Evolutionary conservation across 2,888 invertebrate species (phyloP), one percentile per base, ranked within the genome.

Genomic region (Melanchra persicariae): DNA sequence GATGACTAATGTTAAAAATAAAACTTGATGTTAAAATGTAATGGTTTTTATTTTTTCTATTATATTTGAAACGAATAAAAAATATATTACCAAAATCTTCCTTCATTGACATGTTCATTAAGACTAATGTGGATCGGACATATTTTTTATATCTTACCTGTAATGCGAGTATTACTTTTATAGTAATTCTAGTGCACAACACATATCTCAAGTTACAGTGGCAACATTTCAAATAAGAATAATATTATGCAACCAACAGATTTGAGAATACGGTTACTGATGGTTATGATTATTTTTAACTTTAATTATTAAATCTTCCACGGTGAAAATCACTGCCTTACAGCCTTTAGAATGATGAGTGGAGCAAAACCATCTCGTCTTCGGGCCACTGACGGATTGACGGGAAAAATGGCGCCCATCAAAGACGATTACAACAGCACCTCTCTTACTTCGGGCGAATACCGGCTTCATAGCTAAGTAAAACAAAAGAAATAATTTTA

Each of bases 271-370:
- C n/a, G 4, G 26, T 26, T n/a, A 17, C 15, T 26, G 19, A 54
- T 70, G 70, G 10, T 70, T 70, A 71, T 70, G 70, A 17, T 19
- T 7, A 59, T 45, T 71, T 7, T 71, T 59, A 10, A 58, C 34
- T 37, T 51, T 58, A 7, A 59, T 2, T 1, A 73, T 73, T 9
- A 1, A 22, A 2, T 73, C 47, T 0, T 40, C 52, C 2, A 67
- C 0, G 4, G 73, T 73, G 12, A 67, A 45, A 9, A 73, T 12
- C 12, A 2, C 52, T n/a, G 73, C 73, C 4, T 67, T 73, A 10
- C 75, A 73, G n/a, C 76, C 47, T 67, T 67, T 73, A 30, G 51
- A 58, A 17, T 75, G 67, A 45, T 73, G 67, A 7, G 73, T 59
- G 5, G 66, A 24, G 5, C 73, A 73, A 17, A 30, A 52, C 73